Conservation (phyloP, 2,888 invertebrate species). For the Campoletis raptor region DNA sequence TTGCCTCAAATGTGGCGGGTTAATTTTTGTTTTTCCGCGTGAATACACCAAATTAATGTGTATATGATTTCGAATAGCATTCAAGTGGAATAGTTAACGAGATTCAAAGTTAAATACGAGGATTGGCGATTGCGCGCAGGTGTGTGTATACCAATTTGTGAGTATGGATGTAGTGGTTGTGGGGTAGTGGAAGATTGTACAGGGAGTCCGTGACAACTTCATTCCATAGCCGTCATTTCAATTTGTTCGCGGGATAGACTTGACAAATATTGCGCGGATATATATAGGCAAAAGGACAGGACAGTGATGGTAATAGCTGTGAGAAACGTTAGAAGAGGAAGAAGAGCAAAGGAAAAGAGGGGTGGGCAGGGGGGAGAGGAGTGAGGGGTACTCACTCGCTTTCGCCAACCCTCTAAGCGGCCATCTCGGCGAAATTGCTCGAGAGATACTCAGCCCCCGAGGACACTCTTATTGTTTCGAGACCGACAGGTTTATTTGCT, state of each 20-base stretch:
- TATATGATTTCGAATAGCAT: conserved; percentile 1
- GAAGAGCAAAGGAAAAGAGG: conserved; percentile 11
- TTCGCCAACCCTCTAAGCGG: conserved; percentile 69
- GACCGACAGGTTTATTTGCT: conserved; percentile 83
- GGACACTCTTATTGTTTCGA: conserved; percentile 81
- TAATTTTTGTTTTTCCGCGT: neutral
- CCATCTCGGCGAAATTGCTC: conserved; percentile 74
- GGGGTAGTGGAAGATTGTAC: conserved; percentile 17
- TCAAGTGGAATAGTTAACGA: neutral
- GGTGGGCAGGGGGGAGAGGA: neutral
- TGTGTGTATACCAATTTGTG: neutral
- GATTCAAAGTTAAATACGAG: conserved; percentile 17
- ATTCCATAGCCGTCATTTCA: conserved; percentile 79
- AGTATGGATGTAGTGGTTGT: conserved; percentile 1
- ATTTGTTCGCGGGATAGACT: conserved; percentile 76
- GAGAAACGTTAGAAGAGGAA: conserved; percentile 4
- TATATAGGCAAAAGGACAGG: conserved; percentile 17
- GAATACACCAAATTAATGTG: conserved; percentile 3
- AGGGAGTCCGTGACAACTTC: conserved; percentile 73
- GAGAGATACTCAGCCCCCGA: conserved; percentile 74
- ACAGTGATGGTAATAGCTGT: neutral
- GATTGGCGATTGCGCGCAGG: neutral
- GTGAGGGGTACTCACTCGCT: conserved; percentile 46
- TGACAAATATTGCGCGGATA: conserved; percentile 78
- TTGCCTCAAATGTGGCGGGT: neutral